A percentile compares a stretch with the other conserved stretches of the same genome.
Evolutionary conservation across 2,888 invertebrate species (phyloP).

Genomic region (Drosophila gaucha): DNA sequence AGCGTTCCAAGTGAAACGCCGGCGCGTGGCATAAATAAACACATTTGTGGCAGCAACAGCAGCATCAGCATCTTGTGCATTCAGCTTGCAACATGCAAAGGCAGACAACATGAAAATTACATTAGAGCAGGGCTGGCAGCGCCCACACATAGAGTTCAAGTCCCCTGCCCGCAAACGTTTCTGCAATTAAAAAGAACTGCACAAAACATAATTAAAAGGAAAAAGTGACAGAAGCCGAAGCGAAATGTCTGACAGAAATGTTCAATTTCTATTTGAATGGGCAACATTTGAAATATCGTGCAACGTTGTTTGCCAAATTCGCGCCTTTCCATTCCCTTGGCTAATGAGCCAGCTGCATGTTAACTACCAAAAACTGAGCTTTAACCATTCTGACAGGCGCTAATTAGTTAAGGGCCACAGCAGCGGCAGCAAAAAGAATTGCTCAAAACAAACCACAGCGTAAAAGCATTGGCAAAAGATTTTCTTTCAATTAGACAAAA

Average conservation of each 20-base stretch:
- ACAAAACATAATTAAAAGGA: constrained; percentile 62
- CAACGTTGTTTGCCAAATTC: constrained; percentile 23
- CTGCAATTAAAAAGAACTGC: constrained; percentile 67
- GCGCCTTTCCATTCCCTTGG: constrained; percentile 16
- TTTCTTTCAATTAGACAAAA: constrained; percentile 66
- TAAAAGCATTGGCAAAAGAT: constrained; percentile 43
- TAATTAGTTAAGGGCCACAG: constrained; percentile 55
- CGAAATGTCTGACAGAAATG: constrained; percentile 29
- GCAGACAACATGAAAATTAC: constrained; percentile 67
- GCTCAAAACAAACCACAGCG: constrained; percentile 34
- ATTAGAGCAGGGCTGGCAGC: constrained; percentile 48
- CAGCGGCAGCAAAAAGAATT: neutral
- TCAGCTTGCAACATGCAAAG: constrained; percentile 35
- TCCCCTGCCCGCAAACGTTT: constrained; percentile 10
- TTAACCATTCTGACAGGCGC: constrained; percentile 43
- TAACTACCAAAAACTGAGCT: constrained; percentile 30
- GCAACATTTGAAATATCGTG: neutral
- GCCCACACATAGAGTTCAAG: constrained; percentile 20
- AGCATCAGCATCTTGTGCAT: constrained; percentile 42
- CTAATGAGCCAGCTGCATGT: constrained; percentile 36
- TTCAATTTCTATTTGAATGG: constrained; percentile 1
- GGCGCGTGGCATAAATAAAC: constrained; percentile 73
- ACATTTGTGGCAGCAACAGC: constrained; percentile 45
- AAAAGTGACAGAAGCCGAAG: constrained; percentile 21
- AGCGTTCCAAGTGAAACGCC: constrained; percentile 56